Evolutionary conservation across 2,113 vertebrate species (phyloP).

Genomic region (Campylomormyrus numenius): DNA sequence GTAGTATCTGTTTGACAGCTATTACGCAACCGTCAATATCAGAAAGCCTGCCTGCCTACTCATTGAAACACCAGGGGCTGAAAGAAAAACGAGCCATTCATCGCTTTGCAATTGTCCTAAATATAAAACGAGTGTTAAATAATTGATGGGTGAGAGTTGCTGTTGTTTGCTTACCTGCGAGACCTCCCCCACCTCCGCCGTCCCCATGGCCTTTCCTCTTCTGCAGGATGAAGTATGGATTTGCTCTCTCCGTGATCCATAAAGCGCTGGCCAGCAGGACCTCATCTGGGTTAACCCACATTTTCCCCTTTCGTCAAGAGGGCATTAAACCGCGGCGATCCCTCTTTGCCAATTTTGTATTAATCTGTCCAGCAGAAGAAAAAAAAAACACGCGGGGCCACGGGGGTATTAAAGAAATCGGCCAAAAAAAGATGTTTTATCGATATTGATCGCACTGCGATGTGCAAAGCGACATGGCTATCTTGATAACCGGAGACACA

Average conservation of each 20-base stretch:
- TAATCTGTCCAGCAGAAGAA: background rate
- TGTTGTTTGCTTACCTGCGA: slow-evolving; percentile 58
- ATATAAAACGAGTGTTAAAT: background rate
- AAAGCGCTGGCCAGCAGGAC: slow-evolving; percentile 89
- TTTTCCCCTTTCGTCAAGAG: slow-evolving; percentile 43
- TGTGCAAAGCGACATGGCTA: background rate
- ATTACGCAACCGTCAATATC: background rate
- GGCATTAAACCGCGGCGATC: slow-evolving; percentile 45
- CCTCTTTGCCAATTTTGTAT: background rate
- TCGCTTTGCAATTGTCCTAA: background rate
- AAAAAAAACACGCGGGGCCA: background rate
- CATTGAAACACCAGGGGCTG: background rate
- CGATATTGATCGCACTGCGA: background rate
- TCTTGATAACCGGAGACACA: background rate
- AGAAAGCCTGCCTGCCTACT: background rate
- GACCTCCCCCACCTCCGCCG: slow-evolving; percentile 76
- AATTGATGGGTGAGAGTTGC: background rate
- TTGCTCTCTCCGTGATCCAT: slow-evolving; percentile 92
- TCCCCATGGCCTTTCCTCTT: slow-evolving; percentile 87
- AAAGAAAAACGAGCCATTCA: background rate
- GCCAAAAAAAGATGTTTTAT: background rate
- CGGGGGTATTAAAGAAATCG: background rate
- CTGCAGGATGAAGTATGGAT: slow-evolving; percentile 95
- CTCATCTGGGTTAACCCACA: slow-evolving; percentile 96
- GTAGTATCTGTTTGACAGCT: background rate